Evolutionary conservation across 2,797 vertebrate species (phyloP).

Genomic region (Falco novaeseelandiae): DNA sequence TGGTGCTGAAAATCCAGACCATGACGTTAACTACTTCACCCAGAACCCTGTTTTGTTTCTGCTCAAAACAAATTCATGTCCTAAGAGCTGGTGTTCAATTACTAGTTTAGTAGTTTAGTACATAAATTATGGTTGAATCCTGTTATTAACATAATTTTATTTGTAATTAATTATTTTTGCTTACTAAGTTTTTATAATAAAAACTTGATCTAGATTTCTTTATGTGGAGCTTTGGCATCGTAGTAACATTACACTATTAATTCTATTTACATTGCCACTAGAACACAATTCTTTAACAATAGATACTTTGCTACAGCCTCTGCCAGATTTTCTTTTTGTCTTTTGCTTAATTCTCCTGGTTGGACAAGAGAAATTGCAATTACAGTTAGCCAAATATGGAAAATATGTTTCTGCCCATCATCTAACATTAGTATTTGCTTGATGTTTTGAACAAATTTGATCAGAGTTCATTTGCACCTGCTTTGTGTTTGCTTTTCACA

Average conservation of each 20-base stretch:
- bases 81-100: not conserved
- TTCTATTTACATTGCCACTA: not conserved
- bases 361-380: slow-evolving; percentile 7
- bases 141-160: not conserved
- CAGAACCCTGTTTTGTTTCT: not conserved
- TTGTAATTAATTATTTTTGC: not conserved
- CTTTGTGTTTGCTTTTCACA: slow-evolving; percentile 36
- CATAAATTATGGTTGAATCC: not conserved
- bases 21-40: not conserved
- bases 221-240: not conserved
- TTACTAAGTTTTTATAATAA: not conserved
- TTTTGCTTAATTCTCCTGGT: not conserved
- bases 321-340: not conserved
- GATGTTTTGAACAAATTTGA: slow-evolving; percentile 32
- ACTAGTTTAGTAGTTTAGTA: not conserved
- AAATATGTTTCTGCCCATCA: not conserved
- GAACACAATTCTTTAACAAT: not conserved
- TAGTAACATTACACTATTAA: not conserved
- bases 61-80: not conserved
- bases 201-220: not conserved
- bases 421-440: not conserved
- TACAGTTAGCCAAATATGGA: not conserved
- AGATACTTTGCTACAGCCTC: not conserved
- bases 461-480: slow-evolving; percentile 24
- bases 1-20: not conserved